phyloP scores from a whole-genome alignment of 2,888 invertebrate genomes.

The Temnothorax rugatulus region DNA sequence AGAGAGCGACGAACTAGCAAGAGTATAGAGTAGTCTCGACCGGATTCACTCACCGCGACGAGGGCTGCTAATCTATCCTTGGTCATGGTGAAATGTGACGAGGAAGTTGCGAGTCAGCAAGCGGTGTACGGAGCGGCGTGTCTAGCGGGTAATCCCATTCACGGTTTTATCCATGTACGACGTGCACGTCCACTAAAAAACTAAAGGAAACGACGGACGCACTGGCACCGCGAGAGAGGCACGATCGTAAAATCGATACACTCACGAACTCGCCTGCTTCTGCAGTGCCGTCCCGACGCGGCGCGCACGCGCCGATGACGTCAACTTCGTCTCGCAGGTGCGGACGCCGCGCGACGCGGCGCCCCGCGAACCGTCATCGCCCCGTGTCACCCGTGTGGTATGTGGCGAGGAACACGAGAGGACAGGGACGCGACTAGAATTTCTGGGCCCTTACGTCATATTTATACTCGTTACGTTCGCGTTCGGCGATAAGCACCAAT shows the following conservation, averaged over 20 bases:
- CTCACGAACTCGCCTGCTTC: conserved; percentile 89
- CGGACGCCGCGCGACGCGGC: conserved; percentile 30
- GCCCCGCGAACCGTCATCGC: neutral
- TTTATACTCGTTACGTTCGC: neutral
- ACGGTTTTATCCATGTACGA: conserved; percentile 92
- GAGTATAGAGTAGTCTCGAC: neutral
- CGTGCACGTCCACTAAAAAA: conserved; percentile 89
- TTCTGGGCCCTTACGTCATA: neutral
- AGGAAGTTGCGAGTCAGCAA: conserved; percentile 81
- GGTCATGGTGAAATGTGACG: conserved; percentile 89
- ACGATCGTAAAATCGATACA: conserved; percentile 94
- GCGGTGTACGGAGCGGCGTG: conserved; percentile 79
- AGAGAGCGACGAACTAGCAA: conserved; percentile 15
- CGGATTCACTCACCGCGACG: conserved; percentile 92
- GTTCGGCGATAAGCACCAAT: neutral
- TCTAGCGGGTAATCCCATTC: conserved; percentile 90
- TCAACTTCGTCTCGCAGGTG: conserved; percentile 76
- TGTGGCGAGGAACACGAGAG: too few species aligned
- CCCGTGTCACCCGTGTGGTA: neutral
- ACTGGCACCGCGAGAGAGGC: conserved; percentile 82
- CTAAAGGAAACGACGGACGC: conserved; percentile 86
- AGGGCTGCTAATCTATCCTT: conserved; percentile 99
- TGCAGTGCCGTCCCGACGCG: conserved; percentile 88
- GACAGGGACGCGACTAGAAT: neutral
- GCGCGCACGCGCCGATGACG: conserved; percentile 87